Conservation (phyloP, 2,797 vertebrate species). For the Syngnathus acus region DNA sequence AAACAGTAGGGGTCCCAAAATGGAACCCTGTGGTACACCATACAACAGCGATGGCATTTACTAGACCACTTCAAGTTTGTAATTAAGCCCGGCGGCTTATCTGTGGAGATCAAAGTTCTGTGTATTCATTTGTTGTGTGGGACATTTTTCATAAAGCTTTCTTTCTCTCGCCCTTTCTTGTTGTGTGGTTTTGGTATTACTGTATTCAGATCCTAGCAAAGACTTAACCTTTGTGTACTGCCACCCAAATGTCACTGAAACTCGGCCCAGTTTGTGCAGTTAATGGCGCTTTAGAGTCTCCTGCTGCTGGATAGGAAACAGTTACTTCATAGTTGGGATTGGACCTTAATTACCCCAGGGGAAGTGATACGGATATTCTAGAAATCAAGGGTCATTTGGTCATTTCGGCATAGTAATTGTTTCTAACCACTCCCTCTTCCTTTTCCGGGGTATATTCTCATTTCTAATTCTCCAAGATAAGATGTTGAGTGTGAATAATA, state of each 20-base stretch:
- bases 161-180: background rate
- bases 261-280: conserved; percentile 20
- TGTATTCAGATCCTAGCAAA: conserved; percentile 17
- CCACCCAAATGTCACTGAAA: conserved; percentile 26
- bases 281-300: background rate
- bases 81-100: background rate
- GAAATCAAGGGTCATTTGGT: conserved; percentile 1
- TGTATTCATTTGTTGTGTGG: background rate
- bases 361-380: background rate
- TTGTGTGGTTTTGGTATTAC: conserved; percentile 9
- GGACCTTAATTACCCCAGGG: background rate
- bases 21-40: no score
- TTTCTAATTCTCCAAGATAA: background rate
- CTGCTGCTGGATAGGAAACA: background rate
- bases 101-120: conserved; percentile 9
- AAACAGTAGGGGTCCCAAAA: no score
- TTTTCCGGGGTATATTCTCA: background rate
- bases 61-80: background rate
- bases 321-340: background rate
- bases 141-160: background rate
- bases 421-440: background rate
- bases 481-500: background rate
- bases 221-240: conserved; percentile 27
- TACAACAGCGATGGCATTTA: background rate
- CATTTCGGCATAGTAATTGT: background rate